Evolutionary conservation across 1,140 invertebrate genomes (phyloP).

Genomic region (Pararge aegeria): DNA sequence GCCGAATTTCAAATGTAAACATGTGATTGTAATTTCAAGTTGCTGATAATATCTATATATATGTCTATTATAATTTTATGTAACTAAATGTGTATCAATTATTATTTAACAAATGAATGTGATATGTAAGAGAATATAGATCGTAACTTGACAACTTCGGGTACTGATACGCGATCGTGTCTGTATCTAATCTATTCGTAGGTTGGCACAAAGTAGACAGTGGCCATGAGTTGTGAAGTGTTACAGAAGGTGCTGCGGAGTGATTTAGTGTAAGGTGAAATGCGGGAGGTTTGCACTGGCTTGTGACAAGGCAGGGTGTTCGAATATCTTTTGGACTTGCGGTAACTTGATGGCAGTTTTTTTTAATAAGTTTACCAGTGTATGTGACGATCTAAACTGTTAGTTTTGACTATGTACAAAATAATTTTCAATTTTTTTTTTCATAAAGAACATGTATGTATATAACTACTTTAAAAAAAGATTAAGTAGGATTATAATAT

Average conservation of each 20-base stretch:
- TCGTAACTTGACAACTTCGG: constrained; percentile 59
- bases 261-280: constrained; percentile 40
- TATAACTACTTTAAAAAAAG: constrained; percentile 25
- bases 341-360: constrained; percentile 35
- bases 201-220: constrained; percentile 19
- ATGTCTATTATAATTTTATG: constrained; percentile 43
- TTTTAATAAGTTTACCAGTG: constrained; percentile 30
- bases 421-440: constrained; percentile 20
- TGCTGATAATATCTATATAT: constrained; percentile 62
- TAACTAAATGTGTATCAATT: constrained; percentile 51
- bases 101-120: constrained; percentile 67
- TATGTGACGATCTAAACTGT: constrained; percentile 37
- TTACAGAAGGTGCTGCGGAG: constrained; percentile 64
- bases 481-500: constrained; percentile 41
- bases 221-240: constrained; percentile 53
- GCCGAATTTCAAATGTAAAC: constrained; percentile 69
- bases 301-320: constrained; percentile 49
- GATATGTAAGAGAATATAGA: constrained; percentile 69
- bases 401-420: constrained; percentile 50
- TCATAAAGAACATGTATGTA: constrained; percentile 36
- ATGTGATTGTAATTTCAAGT: constrained; percentile 67
- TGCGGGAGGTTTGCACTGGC: constrained; percentile 38
- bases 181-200: constrained; percentile 5
- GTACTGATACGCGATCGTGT: constrained; percentile 29
- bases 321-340: constrained; percentile 38